These are phyloP conservation scores for Frankliniella intonsa DNA, from an alignment of 2,888 invertebrate genomes.

Conservation along the genomic window DNA sequence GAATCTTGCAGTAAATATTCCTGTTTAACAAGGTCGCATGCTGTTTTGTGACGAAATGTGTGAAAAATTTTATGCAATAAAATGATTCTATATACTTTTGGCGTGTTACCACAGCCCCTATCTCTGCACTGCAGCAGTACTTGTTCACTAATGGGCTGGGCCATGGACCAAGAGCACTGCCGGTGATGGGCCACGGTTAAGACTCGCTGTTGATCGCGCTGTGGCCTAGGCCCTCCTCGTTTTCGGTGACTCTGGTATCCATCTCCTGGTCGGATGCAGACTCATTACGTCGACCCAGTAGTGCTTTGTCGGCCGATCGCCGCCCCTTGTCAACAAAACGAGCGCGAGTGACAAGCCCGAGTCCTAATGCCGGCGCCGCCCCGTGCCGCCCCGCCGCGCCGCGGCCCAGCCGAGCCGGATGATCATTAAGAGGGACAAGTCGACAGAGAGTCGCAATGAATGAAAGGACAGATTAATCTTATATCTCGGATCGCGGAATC, in stretches of 20 bases:
- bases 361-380: background rate
- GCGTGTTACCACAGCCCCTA: too few species aligned
- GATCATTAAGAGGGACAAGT: background rate
- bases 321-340: background rate
- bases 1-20: background rate
- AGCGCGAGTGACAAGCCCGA: background rate
- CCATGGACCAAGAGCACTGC: too few species aligned
- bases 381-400: background rate
- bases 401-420: background rate
- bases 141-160: too few species aligned
- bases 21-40: background rate
- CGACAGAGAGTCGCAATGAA: background rate
- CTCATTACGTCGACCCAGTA: too few species aligned
- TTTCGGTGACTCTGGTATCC: too few species aligned
- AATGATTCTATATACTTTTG: background rate
- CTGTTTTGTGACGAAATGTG: background rate
- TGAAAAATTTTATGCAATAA: slow-evolving; percentile 12
- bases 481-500: background rate
- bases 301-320: too few species aligned
- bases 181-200: too few species aligned
- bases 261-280: too few species aligned
- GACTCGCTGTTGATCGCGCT: too few species aligned
- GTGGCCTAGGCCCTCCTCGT: too few species aligned
- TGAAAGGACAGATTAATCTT: slow-evolving; percentile 4
- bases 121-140: too few species aligned